These are phyloP conservation scores for Aspiorhynchus laticeps DNA, from an alignment of 2,113 vertebrate genomes.

Conservation along the genomic window DNA sequence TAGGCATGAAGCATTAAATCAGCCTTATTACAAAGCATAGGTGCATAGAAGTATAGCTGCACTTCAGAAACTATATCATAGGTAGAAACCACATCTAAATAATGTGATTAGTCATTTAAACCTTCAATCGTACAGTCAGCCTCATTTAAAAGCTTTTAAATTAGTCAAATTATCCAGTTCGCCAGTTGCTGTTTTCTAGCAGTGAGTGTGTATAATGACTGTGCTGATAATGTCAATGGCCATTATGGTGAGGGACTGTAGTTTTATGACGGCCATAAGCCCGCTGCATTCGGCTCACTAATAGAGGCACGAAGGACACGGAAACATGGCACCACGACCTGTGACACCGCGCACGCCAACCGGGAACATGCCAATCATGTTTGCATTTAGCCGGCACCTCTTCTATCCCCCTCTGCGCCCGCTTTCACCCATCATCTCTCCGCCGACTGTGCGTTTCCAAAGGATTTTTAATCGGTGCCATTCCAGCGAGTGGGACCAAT, in stretches of 20 bases:
- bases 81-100: not conserved
- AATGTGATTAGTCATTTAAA: constrained; percentile 28
- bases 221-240: constrained; percentile 50
- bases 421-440: not conserved
- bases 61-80: constrained; percentile 14
- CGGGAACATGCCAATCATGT: constrained; percentile 46
- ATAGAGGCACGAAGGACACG: constrained; percentile 48
- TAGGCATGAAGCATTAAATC: constrained; percentile 26
- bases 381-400: constrained; percentile 22
- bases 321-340: constrained; percentile 24
- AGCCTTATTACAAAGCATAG: constrained; percentile 22
- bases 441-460: constrained; percentile 47
- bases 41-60: not conserved
- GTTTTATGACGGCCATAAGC: constrained; percentile 54
- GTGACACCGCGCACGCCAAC: constrained; percentile 3
- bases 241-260: constrained; percentile 35
- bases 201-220: constrained; percentile 30
- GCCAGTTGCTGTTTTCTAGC: constrained; percentile 7
- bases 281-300: constrained; percentile 31
- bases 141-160: constrained; percentile 26
- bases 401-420: not conserved
- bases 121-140: not conserved
- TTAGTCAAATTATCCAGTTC: constrained; percentile 26
- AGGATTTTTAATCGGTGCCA: constrained; percentile 47
- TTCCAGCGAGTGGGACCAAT: constrained; percentile 56